Percentiles rank a stretch among this genome's conserved stretches.
Evolutionary conservation across 2,888 invertebrate species (phyloP).

Genomic region (Drosophila anomelani): DNA sequence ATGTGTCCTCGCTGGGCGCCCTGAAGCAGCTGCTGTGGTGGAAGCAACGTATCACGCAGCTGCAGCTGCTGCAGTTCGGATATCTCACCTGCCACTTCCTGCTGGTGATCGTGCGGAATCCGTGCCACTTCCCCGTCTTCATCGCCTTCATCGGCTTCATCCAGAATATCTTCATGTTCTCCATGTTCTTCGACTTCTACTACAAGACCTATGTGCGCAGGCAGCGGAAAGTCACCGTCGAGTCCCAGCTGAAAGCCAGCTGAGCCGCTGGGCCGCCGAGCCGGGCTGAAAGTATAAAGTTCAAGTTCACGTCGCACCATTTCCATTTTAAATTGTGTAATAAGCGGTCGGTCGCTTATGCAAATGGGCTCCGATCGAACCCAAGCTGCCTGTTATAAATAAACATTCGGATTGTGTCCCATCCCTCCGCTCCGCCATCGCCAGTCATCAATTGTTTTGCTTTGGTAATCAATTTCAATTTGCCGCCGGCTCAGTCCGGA

Average conservation of each 20-base stretch:
- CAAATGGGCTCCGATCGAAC: constrained; percentile 42
- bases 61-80: constrained; percentile 92
- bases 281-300: constrained; percentile 18
- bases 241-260: constrained; percentile 46
- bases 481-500: constrained; percentile 26
- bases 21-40: constrained; percentile 91
- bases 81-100: constrained; percentile 87
- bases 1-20: constrained; percentile 90
- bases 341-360: constrained; percentile 49
- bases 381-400: constrained; percentile 54
- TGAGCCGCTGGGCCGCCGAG: constrained; percentile 28
- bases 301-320: constrained; percentile 44
- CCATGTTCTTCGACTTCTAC: constrained; percentile 84
- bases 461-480: constrained; percentile 54
- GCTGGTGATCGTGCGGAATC: constrained; percentile 76
- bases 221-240: constrained; percentile 5
- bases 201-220: constrained; percentile 78
- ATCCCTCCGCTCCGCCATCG: constrained; percentile 8
- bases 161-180: constrained; percentile 84
- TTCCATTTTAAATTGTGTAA: constrained; percentile 46
- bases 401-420: constrained; percentile 54
- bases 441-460: constrained; percentile 28
- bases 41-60: constrained; percentile 93
- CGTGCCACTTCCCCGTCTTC: constrained; percentile 73
- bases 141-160: constrained; percentile 75